Conservation (phyloP, 2,797 vertebrate species). For the Choloepus didactylus region DNA sequence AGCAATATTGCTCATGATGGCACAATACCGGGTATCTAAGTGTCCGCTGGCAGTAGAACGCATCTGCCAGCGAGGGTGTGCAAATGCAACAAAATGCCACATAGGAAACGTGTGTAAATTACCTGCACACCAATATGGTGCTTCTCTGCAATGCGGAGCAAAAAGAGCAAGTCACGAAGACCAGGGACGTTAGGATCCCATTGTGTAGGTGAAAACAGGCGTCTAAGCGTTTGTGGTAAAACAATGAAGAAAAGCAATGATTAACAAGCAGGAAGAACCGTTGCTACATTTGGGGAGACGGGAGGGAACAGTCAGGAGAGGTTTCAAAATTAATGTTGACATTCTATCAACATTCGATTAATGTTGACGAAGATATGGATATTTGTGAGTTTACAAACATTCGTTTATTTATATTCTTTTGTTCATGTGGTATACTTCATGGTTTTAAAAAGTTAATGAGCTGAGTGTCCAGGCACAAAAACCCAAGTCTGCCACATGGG, state of each 20-base stretch:
- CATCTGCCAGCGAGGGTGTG: accelerated
- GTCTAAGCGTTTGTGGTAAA: not conserved
- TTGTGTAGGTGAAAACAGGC: not conserved
- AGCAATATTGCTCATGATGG: not conserved
- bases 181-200: accelerated
- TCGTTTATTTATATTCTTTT: not conserved
- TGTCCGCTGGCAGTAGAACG: too few species aligned
- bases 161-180: not conserved
- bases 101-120: accelerated
- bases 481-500: not conserved
- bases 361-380: not conserved
- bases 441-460: not conserved
- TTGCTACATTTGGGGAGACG: not conserved
- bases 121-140: accelerated
- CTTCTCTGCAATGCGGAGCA: not conserved
- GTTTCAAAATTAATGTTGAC: not conserved
- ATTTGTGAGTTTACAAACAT: not conserved
- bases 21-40: too few species aligned
- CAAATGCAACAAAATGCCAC: not conserved
- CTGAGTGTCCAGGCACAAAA: not conserved
- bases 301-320: not conserved
- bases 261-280: not conserved
- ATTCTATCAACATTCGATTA: not conserved
- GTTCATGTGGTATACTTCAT: not conserved
- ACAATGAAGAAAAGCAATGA: not conserved